Base-by-base conservation (phyloP, 2,797 vertebrate species). In the Phalloptychus januarius region DNA sequence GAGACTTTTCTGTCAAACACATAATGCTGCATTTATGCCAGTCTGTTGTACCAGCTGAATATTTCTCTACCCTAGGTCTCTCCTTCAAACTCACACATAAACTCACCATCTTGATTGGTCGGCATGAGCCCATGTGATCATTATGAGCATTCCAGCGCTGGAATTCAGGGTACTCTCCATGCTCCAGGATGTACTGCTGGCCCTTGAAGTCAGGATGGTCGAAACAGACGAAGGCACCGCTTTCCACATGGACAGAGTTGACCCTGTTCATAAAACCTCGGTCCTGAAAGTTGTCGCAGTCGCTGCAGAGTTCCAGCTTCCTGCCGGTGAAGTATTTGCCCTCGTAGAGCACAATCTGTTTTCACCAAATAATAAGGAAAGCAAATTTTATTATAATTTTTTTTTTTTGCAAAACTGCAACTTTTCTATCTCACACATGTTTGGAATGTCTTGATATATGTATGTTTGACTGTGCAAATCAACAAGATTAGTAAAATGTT, bases 251-350 rank as follows among this genome's bases (percentile, higher is more conserved):
- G 87, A 98, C 93, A 72, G 98, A 98, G 94, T 97, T 98, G 71
- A 97, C 97, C 0, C 96, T 92, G 93, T 97, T 97, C 96, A 96
- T 95, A 89, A 98, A 98, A 31, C 97, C 97, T 15, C 95, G 93
- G 86, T 97, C 97, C 94, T 98, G 97, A 94, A 99, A 97, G 95
- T 96, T 98, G 93, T 97, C 95, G 11, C 97, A 98, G 91, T 96
- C 96, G 70, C 97, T 95, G 0, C 91, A 95, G 61, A 98, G 93
- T 77, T 98, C 97, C 95, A 98, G 94, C 90, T 97, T 96, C 85
- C 95, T 91, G 82, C 97, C 98, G 0, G 96, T 97, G 96, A 99
- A 98, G 92, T 95, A 96, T 94, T 96, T 96, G 75, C 98, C 97
- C 93, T 99, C 97, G 0, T 96, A 97, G 90, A 98, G 95, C 56